A percentile compares a stretch with the other conserved stretches of the same genome.
These are phyloP conservation scores for Eupeodes latifasciatus DNA, from an alignment of 2,888 invertebrate species.

Conservation along the genomic window DNA sequence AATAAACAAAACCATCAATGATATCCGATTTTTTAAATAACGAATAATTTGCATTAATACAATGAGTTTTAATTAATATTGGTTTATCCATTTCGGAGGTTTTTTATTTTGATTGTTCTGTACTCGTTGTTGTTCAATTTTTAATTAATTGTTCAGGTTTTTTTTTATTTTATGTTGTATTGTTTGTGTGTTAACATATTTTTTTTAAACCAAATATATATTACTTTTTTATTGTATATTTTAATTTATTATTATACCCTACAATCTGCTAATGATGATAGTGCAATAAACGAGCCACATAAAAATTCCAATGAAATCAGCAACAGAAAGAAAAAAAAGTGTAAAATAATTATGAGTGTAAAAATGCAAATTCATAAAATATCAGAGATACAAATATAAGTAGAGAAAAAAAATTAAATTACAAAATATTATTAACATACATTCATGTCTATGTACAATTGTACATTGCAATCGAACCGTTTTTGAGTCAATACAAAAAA, in stretches of 20 bases:
- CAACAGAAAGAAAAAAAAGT: not conserved
- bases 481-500: not conserved
- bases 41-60: conserved; percentile 50
- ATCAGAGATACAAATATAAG: conserved; percentile 4
- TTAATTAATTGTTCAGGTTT: conserved; percentile 48
- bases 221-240: conserved; percentile 6
- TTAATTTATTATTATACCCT: conserved; percentile 52
- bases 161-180: conserved; percentile 10
- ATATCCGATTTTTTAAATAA: conserved; percentile 28
- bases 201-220: not conserved
- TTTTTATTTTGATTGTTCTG: not conserved
- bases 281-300: conserved; percentile 63
- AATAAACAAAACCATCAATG: conserved; percentile 10
- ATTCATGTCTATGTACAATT: no score
- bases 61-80: conserved; percentile 59
- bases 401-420: conserved; percentile 17
- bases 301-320: conserved; percentile 37
- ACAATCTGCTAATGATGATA: conserved; percentile 71
- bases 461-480: not conserved
- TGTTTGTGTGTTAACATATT: conserved; percentile 2
- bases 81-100: conserved; percentile 17
- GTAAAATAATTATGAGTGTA: conserved; percentile 54
- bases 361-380: conserved; percentile 60
- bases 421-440: not conserved
- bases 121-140: not conserved